phyloP scores from a whole-genome alignment of 2,888 invertebrate genomes.

The Dicyrtoma fusca region DNA sequence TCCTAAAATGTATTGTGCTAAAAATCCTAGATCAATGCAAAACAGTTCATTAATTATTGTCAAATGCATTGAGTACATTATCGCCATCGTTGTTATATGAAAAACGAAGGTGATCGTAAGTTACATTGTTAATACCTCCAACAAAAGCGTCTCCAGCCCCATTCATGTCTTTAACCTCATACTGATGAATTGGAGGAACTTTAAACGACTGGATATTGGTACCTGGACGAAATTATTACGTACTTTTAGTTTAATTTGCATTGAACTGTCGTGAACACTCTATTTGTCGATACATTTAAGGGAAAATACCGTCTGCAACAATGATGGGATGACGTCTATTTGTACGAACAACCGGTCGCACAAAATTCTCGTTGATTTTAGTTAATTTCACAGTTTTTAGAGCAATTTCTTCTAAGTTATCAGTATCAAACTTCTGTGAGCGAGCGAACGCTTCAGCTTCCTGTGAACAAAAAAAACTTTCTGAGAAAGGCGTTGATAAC shows the following conservation, averaged over 20 bases:
- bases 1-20: too few species aligned
- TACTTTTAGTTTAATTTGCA: neutral
- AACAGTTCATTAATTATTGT: too few species aligned
- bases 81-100: too few species aligned
- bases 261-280: neutral
- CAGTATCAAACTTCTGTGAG: neutral
- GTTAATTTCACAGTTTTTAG: neutral
- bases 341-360: neutral
- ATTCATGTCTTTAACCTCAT: neutral
- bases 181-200: neutral
- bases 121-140: too few species aligned
- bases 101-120: too few species aligned
- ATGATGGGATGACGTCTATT: neutral
- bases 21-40: too few species aligned
- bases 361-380: neutral
- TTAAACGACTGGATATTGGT: neutral
- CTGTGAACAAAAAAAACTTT: neutral
- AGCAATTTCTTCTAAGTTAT: constrained; percentile 6
- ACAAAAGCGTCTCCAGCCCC: constrained; percentile 24
- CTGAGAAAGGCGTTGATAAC: too few species aligned
- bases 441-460: neutral
- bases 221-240: neutral
- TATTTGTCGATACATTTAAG: neutral
- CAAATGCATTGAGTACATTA: too few species aligned
- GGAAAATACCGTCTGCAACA: neutral